Percentiles rank a stretch among this genome's conserved stretches.
Evolutionary conservation across 2,113 vertebrate species (phyloP).

Genomic region (Trachemys scripta): DNA sequence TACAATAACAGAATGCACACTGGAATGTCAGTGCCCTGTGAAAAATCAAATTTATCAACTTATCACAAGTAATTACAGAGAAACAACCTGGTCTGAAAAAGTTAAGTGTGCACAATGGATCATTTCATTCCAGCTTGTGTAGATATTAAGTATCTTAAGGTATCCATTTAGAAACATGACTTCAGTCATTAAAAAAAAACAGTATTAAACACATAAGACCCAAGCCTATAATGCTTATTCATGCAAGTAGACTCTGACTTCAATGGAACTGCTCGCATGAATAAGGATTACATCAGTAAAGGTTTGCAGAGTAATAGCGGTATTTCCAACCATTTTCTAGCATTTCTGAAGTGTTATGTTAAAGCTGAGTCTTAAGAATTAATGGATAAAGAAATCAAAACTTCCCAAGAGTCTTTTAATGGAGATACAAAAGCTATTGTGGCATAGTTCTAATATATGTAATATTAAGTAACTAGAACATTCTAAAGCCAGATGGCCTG

Average conservation of each 20-base stretch:
- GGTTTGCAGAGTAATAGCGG: background rate
- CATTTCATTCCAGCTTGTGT: constrained; percentile 39
- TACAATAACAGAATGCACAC: background rate
- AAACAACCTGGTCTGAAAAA: constrained; percentile 49
- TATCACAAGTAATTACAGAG: constrained; percentile 45
- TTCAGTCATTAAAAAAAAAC: constrained; percentile 5
- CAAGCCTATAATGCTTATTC: background rate
- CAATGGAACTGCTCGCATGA: background rate
- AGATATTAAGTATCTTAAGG: constrained; percentile 39
- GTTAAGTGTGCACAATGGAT: constrained; percentile 30
- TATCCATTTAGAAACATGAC: constrained; percentile 5
- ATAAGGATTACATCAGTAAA: background rate
- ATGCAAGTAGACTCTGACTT: background rate
- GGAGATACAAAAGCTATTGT: background rate
- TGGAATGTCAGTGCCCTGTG: constrained; percentile 31
- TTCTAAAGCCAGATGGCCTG: constrained; percentile 12
- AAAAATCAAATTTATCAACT: constrained; percentile 41
- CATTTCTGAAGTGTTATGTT: constrained; percentile 22
- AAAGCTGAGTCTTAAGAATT: background rate
- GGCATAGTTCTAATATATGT: too few relatives aligned
- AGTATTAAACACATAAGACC: background rate
- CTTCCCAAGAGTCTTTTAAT: background rate
- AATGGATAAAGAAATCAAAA: rapidly evolving
- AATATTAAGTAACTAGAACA: background rate
- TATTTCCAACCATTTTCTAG: background rate